Evolutionary conservation across 2,113 vertebrate species (phyloP), one percentile per base, ranked within the genome.

Genomic region (Vidua macroura): DNA sequence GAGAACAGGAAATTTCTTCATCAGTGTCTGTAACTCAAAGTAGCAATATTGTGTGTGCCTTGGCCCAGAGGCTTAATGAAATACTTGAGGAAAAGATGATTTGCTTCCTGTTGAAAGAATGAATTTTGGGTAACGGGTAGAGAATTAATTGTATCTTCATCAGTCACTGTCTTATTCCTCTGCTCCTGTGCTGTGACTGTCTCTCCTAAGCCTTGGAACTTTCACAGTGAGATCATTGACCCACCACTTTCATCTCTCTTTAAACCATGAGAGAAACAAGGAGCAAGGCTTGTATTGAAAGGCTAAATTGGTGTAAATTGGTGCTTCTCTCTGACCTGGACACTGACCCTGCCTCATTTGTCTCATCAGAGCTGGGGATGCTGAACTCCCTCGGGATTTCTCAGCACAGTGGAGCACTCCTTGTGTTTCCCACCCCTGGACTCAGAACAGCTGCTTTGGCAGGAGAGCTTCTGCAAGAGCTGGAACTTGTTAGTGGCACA

Each of bases 381-480:
- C 79, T 95, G 75, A 90, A 11, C 63, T 69, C 53, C 58, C 23
- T 64, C 19, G 77, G 41, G 46, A 23, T 63, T 73, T 60, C 35
- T 49, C 39, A 51, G 78, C 68, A 12, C 60, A 14, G 39, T 15
- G 55, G 55, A 68, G 15, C 14, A 3, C 67, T 64, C 48, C 53
- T 56, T 15, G 56, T 39, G 21, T 52, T 68, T 30, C 18, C 30
- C 27, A 33, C 3, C 10, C n/a, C 4, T 1, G 25, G 27, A 15
- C 35, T 66, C 60, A 49, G 55, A 31, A 19, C 6, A 43, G 59
- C 37, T 27, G 30, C 43, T 80, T 19, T 25, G 44, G 44, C 49
- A 41, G 46, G 15, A 3, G 3, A 63, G 44, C 11, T 43, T 27
- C 18, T n/a, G 1, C 0, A 1, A 2, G n/a, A 24, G 39, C 15